These are phyloP conservation scores for Smithornis capensis DNA, from an alignment of 2,113 vertebrate genomes.

Conservation along the genomic window DNA sequence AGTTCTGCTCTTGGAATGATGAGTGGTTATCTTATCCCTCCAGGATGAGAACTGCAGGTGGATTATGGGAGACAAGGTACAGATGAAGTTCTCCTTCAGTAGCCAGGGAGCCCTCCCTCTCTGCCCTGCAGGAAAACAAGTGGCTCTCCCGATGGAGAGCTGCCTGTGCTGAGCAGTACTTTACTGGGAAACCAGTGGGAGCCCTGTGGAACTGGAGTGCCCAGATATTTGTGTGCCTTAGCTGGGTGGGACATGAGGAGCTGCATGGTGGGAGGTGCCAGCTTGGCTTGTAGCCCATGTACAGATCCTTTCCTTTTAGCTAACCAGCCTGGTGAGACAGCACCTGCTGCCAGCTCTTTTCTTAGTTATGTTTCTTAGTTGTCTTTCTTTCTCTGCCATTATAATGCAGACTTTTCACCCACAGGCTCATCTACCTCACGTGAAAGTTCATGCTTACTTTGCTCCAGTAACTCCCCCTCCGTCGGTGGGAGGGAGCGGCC, in stretches of 20 bases:
- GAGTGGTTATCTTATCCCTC: background rate
- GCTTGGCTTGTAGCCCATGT: too few relatives aligned
- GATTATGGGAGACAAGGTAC: background rate
- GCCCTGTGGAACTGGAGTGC: background rate
- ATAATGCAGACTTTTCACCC: background rate
- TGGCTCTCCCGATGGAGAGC: too few relatives aligned
- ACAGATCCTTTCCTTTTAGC: background rate
- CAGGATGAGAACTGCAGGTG: background rate
- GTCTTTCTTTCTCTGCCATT: background rate
- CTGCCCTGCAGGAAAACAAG: accelerated
- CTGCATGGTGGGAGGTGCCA: background rate
- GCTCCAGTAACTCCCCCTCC: slow-evolving; percentile 90
- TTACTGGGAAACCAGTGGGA: background rate
- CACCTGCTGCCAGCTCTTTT: background rate
- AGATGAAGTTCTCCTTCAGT: background rate
- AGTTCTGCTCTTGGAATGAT: background rate
- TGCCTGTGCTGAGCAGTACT: background rate
- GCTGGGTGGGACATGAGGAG: background rate
- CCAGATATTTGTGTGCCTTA: background rate
- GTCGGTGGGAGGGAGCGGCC: slow-evolving; percentile 86
- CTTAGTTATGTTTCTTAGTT: accelerated
- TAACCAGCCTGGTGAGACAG: background rate
- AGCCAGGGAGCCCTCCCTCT: background rate
- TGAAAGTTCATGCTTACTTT: slow-evolving; percentile 93
- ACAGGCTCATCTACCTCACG: slow-evolving; percentile 90